These are phyloP conservation scores for Sciaenops ocellatus DNA, from an alignment of 2,797 vertebrate species.

Conservation along the genomic window DNA sequence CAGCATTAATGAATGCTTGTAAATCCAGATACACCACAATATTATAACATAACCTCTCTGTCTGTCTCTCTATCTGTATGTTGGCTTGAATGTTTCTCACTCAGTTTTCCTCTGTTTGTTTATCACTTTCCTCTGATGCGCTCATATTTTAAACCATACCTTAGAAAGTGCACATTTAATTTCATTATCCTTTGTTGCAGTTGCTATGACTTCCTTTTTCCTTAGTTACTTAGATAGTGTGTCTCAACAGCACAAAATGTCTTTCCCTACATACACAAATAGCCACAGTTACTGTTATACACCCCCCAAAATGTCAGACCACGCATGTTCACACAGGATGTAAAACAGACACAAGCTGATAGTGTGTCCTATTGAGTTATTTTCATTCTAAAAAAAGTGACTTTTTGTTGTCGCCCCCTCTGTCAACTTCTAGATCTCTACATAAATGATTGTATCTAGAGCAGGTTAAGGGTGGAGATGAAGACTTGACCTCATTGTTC, in stretches of 20 bases:
- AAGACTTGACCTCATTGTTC: background rate
- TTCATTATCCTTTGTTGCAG: background rate
- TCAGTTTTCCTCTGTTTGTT: background rate
- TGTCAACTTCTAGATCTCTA: slow-evolving; percentile 7
- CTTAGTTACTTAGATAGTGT: background rate
- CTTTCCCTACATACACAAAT: background rate
- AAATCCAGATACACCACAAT: slow-evolving; percentile 7
- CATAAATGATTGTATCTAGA: background rate
- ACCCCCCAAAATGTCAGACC: background rate
- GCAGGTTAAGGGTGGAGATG: background rate
- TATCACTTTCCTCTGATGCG: background rate
- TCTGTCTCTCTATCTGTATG: background rate
- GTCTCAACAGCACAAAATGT: background rate
- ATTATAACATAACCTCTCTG: slow-evolving; percentile 3
- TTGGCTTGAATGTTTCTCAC: background rate
- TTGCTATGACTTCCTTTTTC: background rate
- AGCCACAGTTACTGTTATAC: background rate
- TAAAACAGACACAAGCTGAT: background rate
- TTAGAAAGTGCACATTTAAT: background rate
- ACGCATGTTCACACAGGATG: background rate
- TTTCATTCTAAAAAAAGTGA: background rate
- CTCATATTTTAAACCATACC: background rate
- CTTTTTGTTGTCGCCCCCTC: background rate
- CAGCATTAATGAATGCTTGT: slow-evolving; percentile 19
- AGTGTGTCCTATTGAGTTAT: background rate